These are phyloP conservation scores for Cepphus grylle DNA, from an alignment of 2,113 vertebrate genomes.

Conservation along the genomic window DNA sequence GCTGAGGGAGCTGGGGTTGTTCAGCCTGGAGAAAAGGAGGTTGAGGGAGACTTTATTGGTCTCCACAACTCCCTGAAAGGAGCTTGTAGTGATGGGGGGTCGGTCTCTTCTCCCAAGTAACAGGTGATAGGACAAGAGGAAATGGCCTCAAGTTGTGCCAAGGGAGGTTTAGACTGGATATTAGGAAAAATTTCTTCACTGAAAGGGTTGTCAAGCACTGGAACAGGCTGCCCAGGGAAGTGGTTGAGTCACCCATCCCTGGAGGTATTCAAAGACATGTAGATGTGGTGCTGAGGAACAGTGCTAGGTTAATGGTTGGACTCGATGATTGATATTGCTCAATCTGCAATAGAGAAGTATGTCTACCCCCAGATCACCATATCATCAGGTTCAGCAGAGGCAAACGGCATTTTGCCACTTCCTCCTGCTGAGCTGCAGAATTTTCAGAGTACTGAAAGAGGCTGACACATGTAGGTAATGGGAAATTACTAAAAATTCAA, in stretches of 20 bases:
- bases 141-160: background rate
- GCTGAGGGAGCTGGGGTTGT: background rate
- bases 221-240: background rate
- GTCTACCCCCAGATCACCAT: background rate
- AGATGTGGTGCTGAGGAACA: background rate
- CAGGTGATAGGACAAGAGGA: background rate
- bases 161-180: background rate
- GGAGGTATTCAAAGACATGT: background rate
- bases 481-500: background rate
- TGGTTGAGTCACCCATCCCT: background rate
- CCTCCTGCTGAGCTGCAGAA: background rate
- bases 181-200: background rate
- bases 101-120: background rate
- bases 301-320: background rate
- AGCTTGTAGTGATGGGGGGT: background rate
- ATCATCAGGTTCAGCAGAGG: background rate
- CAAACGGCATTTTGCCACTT: background rate
- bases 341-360: background rate
- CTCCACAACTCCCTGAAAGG: background rate
- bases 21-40: background rate
- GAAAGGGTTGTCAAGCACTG: background rate
- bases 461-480: background rate
- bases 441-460: background rate
- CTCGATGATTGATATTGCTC: background rate
- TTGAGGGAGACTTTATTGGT: background rate